These are phyloP conservation scores for Myanophis thanlyinensis DNA, from an alignment of 2,113 vertebrate genomes.

Conservation along the genomic window DNA sequence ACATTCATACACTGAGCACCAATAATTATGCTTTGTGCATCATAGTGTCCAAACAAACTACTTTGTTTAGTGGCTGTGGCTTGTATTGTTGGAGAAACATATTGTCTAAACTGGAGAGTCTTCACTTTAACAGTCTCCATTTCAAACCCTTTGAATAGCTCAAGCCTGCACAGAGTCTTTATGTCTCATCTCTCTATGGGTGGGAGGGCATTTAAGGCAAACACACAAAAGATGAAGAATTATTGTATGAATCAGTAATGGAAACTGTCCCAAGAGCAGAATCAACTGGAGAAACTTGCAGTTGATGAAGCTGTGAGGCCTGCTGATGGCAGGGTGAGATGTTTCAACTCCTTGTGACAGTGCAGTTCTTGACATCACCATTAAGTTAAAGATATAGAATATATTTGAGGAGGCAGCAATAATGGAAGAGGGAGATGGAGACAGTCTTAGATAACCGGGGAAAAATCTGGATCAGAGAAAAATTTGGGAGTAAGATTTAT, in stretches of 20 bases:
- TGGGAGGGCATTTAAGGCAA: not conserved
- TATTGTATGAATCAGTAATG: not conserved
- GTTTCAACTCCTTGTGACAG: not conserved
- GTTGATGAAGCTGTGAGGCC: not conserved
- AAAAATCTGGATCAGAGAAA: not conserved
- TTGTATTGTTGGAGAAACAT: not conserved
- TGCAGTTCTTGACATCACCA: not conserved
- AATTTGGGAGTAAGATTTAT: not conserved
- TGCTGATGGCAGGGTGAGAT: not conserved
- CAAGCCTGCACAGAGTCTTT: not conserved
- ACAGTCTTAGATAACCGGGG: no score
- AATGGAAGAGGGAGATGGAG: not conserved
- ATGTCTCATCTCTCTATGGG: not conserved
- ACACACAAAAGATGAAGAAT: not conserved
- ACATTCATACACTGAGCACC: no score
- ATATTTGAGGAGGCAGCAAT: not conserved
- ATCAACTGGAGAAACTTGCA: not conserved
- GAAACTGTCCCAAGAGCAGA: not conserved
- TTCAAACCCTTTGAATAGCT: not conserved
- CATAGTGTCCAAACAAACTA: not conserved
- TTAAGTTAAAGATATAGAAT: not conserved
- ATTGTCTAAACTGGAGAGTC: not conserved
- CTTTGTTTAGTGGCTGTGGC: not conserved
- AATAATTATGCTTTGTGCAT: not conserved
- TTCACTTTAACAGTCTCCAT: not conserved